Base-by-base conservation (phyloP, 2,113 vertebrate species). In the Agapornis roseicollis region DNA sequence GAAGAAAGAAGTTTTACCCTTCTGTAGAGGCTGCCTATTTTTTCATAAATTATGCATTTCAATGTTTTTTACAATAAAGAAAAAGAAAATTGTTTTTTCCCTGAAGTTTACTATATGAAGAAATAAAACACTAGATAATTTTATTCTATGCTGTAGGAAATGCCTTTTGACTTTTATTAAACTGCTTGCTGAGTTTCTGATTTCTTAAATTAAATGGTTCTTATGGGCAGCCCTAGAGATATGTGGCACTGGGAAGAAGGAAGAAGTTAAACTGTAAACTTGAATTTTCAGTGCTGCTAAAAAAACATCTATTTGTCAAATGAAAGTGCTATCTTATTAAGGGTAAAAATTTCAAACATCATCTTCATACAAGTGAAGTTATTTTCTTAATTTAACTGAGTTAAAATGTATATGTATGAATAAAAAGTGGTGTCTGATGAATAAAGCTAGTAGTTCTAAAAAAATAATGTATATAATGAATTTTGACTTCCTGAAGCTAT, bases 141-240 rank as follows among this genome's bases (percentile, higher is more conserved):
- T 86, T 79, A 60, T 83, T 81, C 68, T 61, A 7, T 72, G 25
- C 47, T 87, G 70, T 88, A 95, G 64, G 28, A 95, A 94, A 90
- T 81, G 53, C 19, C 41, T 92, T 96, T 65, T 95, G 69, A 89
- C 47, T 90, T 95, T 79, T 89, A 89, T 52, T 92, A 85, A 90
- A 81, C 52, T 76, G 20, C 47, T 66, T 88, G 37, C 53, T 65
- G 60, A 73, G 20, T 87, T 95, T 94, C 69, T 61, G 49, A 80
- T 86, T 76, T 85, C 80, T 44, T 88, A 68, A 96, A 94, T 37
- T 61, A 72, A 69, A 91, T 72, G 29, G 9, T 61, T 88, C 63
- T 89, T 94, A 56, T n/a, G 15, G 64, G 42, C 68, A 91, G 29
- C 64, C 7, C 5, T 47, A 93, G 71, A 88, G 31, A 68, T 66